Base-by-base conservation (phyloP, 2,888 invertebrate species). In the Artemia sinica region DNA sequence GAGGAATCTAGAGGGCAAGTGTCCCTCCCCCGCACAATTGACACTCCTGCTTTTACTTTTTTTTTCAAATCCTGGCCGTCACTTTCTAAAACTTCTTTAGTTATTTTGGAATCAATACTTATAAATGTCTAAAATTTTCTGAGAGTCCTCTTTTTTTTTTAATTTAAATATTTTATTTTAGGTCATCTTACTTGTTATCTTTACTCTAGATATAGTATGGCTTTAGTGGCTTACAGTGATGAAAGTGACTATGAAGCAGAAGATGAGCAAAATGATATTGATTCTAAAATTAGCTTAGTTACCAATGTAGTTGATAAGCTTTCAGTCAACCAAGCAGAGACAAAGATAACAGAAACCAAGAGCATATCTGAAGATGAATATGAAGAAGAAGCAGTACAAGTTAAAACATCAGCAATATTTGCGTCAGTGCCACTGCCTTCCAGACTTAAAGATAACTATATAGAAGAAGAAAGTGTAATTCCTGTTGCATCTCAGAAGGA, bases 281-380 rank as follows among this genome's bases (percentile, higher is more conserved):
- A 28, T 10, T 18, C 11, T 8, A 41, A 41, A 41, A 41, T 41
- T 41, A 41, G 41, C 41, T 41, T 41, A 41, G 41, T 41, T 41
- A 41, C 41, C 41, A 41, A 41, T 41, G 41, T 41, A 41, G 41
- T 41, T 41, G 41, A 41, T 41, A 41, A 41, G 41, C 41, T 41
- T 41, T 41, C 41, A 41, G 41, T 41, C 41, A 41, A 41, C 41
- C 41, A 41, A 41, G 41, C 41, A 41, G 41, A 41, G 41, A 41
- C 41, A 41, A 41, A 41, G 41, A 41, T 41, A 41, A 41, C 41
- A 41, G 41, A 41, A 41, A 41, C 41, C 41, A 41, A 41, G 10
- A 58, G 28, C 63, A 58, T 58, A 10, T 58, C 63, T n/a, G 63
- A 58, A 10, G 63, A 58, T 58, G 63, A 58, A 10, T 58, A 58